Conservation (phyloP, 2,113 vertebrate genomes). For the Triplophysa tibetana region DNA sequence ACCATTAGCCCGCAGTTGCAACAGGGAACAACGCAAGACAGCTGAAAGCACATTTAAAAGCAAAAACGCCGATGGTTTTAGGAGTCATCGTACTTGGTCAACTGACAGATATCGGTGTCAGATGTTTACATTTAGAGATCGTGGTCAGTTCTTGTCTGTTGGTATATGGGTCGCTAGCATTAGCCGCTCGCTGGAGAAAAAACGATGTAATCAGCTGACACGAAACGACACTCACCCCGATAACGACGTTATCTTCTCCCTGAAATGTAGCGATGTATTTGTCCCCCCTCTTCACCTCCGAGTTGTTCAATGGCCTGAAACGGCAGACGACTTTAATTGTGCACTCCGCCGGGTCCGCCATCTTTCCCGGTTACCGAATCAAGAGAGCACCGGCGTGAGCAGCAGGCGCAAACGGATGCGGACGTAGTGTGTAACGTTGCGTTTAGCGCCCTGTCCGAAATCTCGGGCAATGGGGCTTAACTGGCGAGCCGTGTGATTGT, state of each 20-base stretch:
- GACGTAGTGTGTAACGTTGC: slow-evolving; percentile 12
- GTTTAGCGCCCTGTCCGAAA: slow-evolving; percentile 1
- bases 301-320: slow-evolving; percentile 91
- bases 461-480: background rate
- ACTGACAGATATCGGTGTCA: slow-evolving; percentile 11
- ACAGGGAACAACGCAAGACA: background rate
- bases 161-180: slow-evolving; percentile 27
- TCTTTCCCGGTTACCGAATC: slow-evolving; percentile 74
- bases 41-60: background rate
- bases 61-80: background rate
- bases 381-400: slow-evolving; percentile 53
- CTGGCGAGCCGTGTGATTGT: slow-evolving; percentile 1
- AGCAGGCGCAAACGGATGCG: slow-evolving; percentile 23
- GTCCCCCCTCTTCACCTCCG: slow-evolving; percentile 87
- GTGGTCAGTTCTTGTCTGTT: background rate
- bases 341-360: slow-evolving; percentile 97
- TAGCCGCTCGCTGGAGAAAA: background rate
- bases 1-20: background rate
- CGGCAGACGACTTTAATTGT: slow-evolving; percentile 98
- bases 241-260: slow-evolving; percentile 83
- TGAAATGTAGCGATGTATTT: slow-evolving; percentile 89
- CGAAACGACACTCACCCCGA: slow-evolving; percentile 78
- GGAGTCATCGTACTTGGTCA: background rate
- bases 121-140: background rate
- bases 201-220: background rate